phyloP scores from a whole-genome alignment of 2,888 invertebrate genomes.

The Glyphotaelius pellucidus region DNA sequence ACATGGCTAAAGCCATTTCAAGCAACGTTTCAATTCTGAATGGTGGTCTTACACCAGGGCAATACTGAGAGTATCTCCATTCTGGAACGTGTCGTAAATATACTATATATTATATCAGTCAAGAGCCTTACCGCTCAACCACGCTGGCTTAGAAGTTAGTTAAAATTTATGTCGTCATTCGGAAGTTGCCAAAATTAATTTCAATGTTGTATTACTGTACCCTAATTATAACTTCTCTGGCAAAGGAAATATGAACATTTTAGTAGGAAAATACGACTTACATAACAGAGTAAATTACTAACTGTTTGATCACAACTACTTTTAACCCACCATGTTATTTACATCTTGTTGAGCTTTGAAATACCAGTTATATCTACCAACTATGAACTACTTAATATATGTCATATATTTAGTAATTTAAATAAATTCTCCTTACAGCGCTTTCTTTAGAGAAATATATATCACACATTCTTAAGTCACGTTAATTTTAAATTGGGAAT shows the following conservation, averaged over 20 bases:
- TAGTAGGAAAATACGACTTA: neutral
- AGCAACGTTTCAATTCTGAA: no score
- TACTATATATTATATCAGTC: no score
- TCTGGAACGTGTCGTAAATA: no score
- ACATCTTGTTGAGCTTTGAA: neutral
- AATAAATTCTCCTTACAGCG: no score
- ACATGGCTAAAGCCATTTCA: no score
- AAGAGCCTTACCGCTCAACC: no score
- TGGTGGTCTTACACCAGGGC: no score
- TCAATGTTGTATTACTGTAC: neutral
- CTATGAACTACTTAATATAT: neutral
- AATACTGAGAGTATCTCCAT: no score
- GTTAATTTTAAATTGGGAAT: no score
- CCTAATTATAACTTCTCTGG: neutral
- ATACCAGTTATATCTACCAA: neutral
- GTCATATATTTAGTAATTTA: no score
- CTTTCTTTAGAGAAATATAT: no score
- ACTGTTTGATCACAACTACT: neutral
- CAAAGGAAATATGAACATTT: neutral
- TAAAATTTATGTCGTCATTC: neutral
- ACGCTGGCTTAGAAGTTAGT: neutral
- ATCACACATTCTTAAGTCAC: no score
- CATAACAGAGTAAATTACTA: neutral
- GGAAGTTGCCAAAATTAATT: neutral
- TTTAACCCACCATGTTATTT: neutral